Evolutionary conservation across 2,113 vertebrate genomes (phyloP), one percentile per base, ranked within the genome.

Genomic region (Cromileptes altivelis): DNA sequence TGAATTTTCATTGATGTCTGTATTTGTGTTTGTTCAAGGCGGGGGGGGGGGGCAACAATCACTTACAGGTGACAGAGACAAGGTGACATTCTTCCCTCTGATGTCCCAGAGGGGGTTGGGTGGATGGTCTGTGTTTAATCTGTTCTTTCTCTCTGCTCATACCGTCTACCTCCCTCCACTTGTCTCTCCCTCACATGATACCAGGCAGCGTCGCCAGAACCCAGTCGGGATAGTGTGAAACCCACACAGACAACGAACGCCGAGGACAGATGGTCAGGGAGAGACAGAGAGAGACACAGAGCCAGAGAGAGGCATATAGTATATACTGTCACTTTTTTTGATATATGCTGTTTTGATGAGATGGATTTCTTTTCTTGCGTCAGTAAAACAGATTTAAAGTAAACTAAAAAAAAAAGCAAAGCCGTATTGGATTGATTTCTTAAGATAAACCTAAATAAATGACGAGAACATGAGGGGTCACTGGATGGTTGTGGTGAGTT

Each of bases 181-280:
- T 23, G 53, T 60, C 84, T 74, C 64, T 58, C 67, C 55, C 50
- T 91, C 89, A 82, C 90, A 86, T 83, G 80, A 76, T 82, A 57
- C 23, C 52, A 60, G 77, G 75, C 62, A 65, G 61, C 7, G 53
- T 25, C 78, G 83, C 91, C 89, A 93, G 88, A 86, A 70, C 78
- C 74, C 90, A 88, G 78, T 70, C 69, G 71, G 88, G 81, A 85
- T 21, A 61, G 85, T 82, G 88, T 85, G 81, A 92, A 82, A 74
- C 74, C 70, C 85, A 89, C 91, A 85, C 78, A 89, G 85, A 91
- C 88, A 87, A 82, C 60, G 58, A 77, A 85, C 71, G 50, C 70
- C 53, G 33, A 6, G 76, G 86, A 88, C 92, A 94, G 92, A 94
- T 93, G 93, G 93, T 82, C 88, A 74, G 56, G 86, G 81, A 79